Evolutionary conservation across 2,888 invertebrate genomes (phyloP).

Genomic region (Ceraclea dissimilis): DNA sequence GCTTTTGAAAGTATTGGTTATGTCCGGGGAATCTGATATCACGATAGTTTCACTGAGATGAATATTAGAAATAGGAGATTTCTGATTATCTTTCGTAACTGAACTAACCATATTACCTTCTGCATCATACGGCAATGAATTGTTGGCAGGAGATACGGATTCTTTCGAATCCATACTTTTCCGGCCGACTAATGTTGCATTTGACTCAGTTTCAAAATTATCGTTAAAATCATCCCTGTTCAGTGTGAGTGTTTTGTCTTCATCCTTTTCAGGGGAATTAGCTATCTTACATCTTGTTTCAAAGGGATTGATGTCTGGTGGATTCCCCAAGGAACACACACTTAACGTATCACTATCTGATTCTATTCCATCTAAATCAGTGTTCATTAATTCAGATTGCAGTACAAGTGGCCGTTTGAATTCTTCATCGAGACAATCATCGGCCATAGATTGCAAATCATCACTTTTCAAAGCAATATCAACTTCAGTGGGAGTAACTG

Average conservation of each 20-base stretch:
- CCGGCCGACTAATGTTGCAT: not conserved
- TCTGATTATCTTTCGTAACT: not conserved
- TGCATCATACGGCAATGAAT: not conserved
- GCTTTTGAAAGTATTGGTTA: not conserved
- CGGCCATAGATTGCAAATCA: not conserved
- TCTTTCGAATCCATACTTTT: not conserved
- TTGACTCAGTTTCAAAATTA: not conserved
- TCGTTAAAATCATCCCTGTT: not conserved
- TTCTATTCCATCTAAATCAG: constrained; percentile 10
- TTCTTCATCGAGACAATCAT: constrained; percentile 5
- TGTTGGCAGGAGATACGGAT: not conserved
- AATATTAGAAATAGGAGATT: not conserved
- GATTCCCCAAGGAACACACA: constrained; percentile 12
- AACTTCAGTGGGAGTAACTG: not conserved
- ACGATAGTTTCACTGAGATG: not conserved
- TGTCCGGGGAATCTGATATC: not conserved
- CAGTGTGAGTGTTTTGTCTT: constrained; percentile 5
- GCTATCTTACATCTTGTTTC: constrained; percentile 14
- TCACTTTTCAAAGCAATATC: not conserved
- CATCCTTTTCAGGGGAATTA: constrained; percentile 14
- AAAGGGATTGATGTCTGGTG: constrained; percentile 14
- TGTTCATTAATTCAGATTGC: constrained; percentile 8
- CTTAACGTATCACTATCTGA: constrained; percentile 15
- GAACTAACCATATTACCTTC: not conserved
- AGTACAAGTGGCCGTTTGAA: constrained; percentile 3